Evolutionary conservation across 2,888 invertebrate species (phyloP), one percentile per base, ranked within the genome.

Genomic region (Calameuta idolon): DNA sequence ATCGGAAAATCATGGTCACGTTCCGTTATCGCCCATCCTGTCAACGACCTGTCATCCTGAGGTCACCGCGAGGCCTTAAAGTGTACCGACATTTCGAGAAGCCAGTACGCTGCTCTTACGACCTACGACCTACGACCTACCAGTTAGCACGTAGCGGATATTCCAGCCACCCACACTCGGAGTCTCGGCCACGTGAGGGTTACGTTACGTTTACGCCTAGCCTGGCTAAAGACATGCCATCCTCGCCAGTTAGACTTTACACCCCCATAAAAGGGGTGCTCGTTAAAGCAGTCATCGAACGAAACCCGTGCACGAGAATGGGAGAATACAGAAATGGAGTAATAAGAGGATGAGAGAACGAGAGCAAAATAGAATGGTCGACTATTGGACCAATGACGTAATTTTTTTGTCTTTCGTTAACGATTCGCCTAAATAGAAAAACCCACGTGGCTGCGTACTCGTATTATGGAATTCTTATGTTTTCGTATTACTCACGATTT

Each of bases 1-100:
- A 23, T 55, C 55, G 2, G 55, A 55, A 9, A 23, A 9, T 23
- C 79, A 81, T 79, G 82, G 81, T 84, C 85, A 81, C 83, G 75
- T 79, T 82, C 82, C 82, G 83, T 85, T 83, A 86, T 85, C 81
- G 79, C 77, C 76, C 77, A 80, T 79, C 78, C 80, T 82, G 82
- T 85, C 81, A 81, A 40, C 40, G 40, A 40, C 15, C 23, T 40
- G 23, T 55, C 23, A 55, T 1, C 23, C 23, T 9, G 15, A 23
- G 55, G 55, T 23, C 55, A 23, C 23, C 55, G 9, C 2, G 23
- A 55, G 15, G 9, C 23, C 23, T 55, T 23, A 55, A 55, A 23
- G 23, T 55, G 55, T 15, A 55, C 55, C 9, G 55, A 15, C 23
- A 23, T 23, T 55, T 23, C 23, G 23, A 23, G 23, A 23, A 55